Conservation (phyloP, 2,113 vertebrate species). For the Tragelaphus scriptus region DNA sequence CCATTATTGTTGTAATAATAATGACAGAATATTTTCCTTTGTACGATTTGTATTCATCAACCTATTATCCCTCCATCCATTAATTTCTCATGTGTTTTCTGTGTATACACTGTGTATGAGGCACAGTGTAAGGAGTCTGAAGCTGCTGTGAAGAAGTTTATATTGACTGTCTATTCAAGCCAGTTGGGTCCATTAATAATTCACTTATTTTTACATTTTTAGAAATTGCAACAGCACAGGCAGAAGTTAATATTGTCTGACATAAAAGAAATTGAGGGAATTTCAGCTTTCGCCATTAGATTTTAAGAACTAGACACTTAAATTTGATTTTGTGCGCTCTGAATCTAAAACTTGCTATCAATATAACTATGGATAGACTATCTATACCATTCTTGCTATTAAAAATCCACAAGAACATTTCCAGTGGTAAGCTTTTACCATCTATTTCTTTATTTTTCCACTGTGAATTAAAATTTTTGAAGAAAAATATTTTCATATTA, state of each 20-base stretch:
- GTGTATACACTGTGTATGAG: not conserved
- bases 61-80: not conserved
- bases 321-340: conserved; percentile 11
- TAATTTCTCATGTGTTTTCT: not conserved
- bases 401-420: not conserved
- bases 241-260: not conserved
- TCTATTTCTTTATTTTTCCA: not conserved
- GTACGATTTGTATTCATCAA: not conserved
- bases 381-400: conserved; percentile 17
- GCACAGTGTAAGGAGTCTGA: not conserved
- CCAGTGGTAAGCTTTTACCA: not conserved
- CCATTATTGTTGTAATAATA: not conserved
- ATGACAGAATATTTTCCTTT: not conserved
- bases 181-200: not conserved
- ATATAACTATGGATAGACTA: not conserved
- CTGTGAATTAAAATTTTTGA: not conserved
- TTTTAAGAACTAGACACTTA: not conserved
- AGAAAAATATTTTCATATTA: not conserved
- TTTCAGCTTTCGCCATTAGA: not conserved
- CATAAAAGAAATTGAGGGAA: not conserved
- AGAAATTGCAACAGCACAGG: not conserved
- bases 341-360: not conserved
- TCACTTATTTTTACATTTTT: not conserved
- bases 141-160: not conserved
- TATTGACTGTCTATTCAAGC: not conserved